Evolutionary conservation across 2,797 vertebrate genomes (phyloP).

Genomic region (Spondyliosoma cantharus): DNA sequence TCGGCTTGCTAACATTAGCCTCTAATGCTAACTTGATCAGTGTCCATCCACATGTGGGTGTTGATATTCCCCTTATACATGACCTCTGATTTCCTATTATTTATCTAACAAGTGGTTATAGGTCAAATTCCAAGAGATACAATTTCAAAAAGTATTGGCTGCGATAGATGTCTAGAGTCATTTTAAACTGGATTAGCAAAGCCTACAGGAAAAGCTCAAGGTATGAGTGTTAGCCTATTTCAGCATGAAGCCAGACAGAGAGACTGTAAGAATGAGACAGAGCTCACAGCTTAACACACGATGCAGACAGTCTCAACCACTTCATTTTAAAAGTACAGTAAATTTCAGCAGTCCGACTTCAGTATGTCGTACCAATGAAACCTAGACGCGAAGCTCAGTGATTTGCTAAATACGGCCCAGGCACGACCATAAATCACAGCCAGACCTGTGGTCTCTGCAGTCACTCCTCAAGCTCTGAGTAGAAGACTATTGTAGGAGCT

Average conservation of each 20-base stretch:
- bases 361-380: slow-evolving; percentile 25
- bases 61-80: not conserved
- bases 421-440: slow-evolving; percentile 66
- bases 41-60: not conserved
- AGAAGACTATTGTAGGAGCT: slow-evolving; percentile 67
- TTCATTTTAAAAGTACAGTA: slow-evolving; percentile 16
- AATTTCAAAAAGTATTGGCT: not conserved
- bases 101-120: not conserved
- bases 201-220: not conserved
- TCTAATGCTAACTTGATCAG: not conserved
- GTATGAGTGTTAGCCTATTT: slow-evolving; percentile 6
- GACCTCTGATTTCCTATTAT: not conserved
- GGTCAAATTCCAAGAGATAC: not conserved
- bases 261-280: not conserved
- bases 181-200: not conserved
- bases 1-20: not conserved
- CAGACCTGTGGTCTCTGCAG: slow-evolving; percentile 51
- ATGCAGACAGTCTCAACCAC: slow-evolving; percentile 8
- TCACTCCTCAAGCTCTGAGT: slow-evolving; percentile 56
- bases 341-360: slow-evolving; percentile 24
- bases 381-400: slow-evolving; percentile 28
- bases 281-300: not conserved
- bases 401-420: slow-evolving; percentile 48
- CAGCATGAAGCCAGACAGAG: not conserved
- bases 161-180: not conserved